Percentiles rank a stretch among this genome's conserved stretches.
These are phyloP conservation scores for Amniataba percoides DNA, from an alignment of 2,797 vertebrate genomes.

Conservation along the genomic window DNA sequence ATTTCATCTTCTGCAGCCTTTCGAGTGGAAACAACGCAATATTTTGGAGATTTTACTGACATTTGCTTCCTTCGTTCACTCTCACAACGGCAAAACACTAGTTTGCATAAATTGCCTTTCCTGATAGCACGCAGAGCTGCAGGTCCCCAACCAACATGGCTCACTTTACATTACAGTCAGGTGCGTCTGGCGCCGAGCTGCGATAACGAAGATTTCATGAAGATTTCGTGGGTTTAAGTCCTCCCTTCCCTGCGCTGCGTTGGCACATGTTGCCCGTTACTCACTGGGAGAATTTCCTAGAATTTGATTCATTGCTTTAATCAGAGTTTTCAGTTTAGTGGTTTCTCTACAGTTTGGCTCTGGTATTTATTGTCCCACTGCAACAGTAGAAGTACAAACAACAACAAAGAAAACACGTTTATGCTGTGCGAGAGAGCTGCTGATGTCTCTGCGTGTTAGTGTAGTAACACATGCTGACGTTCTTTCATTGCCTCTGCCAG, in stretches of 20 bases:
- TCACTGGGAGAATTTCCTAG: conserved; percentile 15
- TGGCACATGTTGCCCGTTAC: conserved; percentile 23
- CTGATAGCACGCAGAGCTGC: background rate
- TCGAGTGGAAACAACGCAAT: conserved; percentile 9
- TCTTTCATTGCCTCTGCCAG: conserved; percentile 44
- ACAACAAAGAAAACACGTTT: background rate
- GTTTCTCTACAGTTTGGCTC: conserved; percentile 18
- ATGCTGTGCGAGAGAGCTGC: background rate
- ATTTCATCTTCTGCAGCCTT: conserved; percentile 26
- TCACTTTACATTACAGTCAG: conserved; percentile 15
- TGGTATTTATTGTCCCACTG: conserved; percentile 41
- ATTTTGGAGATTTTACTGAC: conserved; percentile 20
- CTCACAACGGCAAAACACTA: background rate
- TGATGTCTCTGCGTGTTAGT: conserved; percentile 17
- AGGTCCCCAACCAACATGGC: background rate
- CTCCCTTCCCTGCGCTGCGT: conserved; percentile 20
- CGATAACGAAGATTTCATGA: conserved; percentile 44
- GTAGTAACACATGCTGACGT: conserved; percentile 33
- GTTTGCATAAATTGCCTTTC: conserved; percentile 8
- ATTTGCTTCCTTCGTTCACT: conserved; percentile 8
- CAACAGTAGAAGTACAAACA: conserved; percentile 19
- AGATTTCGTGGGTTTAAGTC: conserved; percentile 42
- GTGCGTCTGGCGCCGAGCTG: conserved; percentile 22
- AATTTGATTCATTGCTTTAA: conserved; percentile 67
- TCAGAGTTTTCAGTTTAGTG: conserved; percentile 44